Conservation (phyloP, 2,113 vertebrate species). For the Bostrychus sinensis region DNA sequence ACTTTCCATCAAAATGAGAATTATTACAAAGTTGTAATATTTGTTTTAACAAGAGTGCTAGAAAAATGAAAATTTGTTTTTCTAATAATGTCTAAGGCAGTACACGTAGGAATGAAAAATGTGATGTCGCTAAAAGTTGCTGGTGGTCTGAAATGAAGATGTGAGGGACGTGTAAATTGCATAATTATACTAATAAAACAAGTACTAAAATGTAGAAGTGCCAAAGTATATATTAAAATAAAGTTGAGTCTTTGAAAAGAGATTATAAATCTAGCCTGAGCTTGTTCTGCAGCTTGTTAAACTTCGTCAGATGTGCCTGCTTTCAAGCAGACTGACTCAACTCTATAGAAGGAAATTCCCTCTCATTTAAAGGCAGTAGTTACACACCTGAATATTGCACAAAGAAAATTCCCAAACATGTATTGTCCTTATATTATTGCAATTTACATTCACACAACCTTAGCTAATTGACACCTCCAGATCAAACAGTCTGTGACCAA, state of each 20-base stretch:
- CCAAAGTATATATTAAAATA: background rate
- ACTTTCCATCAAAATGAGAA: background rate
- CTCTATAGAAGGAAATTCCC: slow-evolving; percentile 58
- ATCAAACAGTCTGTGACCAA: too few relatives aligned
- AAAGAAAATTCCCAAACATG: slow-evolving; percentile 34
- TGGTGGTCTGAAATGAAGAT: background rate
- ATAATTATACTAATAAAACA: background rate
- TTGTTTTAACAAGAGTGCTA: too few relatives aligned
- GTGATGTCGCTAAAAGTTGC: background rate
- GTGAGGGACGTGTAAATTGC: background rate
- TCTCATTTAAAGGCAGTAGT: slow-evolving; percentile 29
- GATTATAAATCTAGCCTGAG: background rate
- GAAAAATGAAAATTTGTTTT: too few relatives aligned
- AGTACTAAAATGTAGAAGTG: too few relatives aligned
- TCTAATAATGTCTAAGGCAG: too few relatives aligned
- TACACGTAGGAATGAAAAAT: too few relatives aligned
- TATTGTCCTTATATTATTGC: slow-evolving; percentile 13
- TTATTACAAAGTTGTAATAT: too few relatives aligned
- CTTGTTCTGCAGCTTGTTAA: background rate
- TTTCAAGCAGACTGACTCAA: slow-evolving; percentile 24
- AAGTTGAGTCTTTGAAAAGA: background rate
- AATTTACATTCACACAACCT: background rate
- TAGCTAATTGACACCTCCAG: too few relatives aligned
- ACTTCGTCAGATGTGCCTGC: slow-evolving; percentile 23
- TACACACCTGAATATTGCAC: too few relatives aligned